phyloP scores from a whole-genome alignment of 1,140 invertebrate genomes.

The Hycleus cichorii region DNA sequence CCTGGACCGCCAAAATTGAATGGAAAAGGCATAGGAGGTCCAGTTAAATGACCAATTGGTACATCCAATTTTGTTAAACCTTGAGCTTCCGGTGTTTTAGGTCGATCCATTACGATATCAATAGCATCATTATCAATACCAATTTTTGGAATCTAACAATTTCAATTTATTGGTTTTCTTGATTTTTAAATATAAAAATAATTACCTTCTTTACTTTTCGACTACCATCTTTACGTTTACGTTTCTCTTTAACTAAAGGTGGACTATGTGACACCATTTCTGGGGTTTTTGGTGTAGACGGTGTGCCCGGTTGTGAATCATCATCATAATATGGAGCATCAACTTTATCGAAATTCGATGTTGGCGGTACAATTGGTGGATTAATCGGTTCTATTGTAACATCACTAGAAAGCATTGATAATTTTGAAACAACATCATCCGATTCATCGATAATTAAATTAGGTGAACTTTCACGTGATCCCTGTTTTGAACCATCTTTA shows the following conservation, averaged over 20 bases:
- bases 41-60: constrained; percentile 18
- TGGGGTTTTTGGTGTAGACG: constrained; percentile 51
- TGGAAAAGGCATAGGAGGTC: constrained; percentile 46
- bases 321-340: constrained; percentile 43
- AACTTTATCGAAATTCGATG: constrained; percentile 18
- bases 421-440: constrained; percentile 28
- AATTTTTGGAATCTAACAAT: background rate
- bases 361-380: constrained; percentile 2
- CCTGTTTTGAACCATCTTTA: constrained; percentile 44
- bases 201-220: constrained; percentile 43
- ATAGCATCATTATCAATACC: constrained; percentile 10
- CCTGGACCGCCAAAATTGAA: constrained; percentile 52
- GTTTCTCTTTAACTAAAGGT: constrained; percentile 54
- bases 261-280: constrained; percentile 44
- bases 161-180: background rate
- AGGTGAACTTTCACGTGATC: constrained; percentile 43
- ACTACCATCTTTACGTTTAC: constrained; percentile 55
- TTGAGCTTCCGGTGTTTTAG: constrained; percentile 57
- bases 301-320: constrained; percentile 49
- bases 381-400: constrained; percentile 39
- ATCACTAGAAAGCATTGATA: constrained; percentile 37
- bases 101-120: constrained; percentile 42
- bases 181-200: too few species aligned
- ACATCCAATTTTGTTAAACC: constrained; percentile 33
- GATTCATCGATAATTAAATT: constrained; percentile 44